phyloP scores from a whole-genome alignment of 2,113 vertebrate species.

The Oreochromis spilurus region DNA sequence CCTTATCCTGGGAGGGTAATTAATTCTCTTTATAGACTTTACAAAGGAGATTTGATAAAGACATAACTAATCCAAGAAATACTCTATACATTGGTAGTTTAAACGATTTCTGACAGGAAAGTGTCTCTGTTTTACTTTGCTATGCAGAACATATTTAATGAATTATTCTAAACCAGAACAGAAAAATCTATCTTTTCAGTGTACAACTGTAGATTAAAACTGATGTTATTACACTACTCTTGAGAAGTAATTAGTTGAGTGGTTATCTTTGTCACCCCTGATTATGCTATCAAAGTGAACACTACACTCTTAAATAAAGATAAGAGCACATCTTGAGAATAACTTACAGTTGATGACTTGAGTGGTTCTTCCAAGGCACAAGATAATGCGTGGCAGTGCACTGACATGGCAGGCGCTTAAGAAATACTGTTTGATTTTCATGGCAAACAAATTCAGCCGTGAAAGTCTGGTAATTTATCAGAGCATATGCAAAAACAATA shows the following conservation, averaged over 20 bases:
- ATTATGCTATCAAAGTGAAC: not conserved
- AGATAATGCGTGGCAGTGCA: not conserved
- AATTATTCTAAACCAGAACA: not conserved
- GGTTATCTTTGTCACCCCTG: not conserved
- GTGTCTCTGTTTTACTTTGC: not conserved
- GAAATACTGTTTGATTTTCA: slow-evolving; percentile 37
- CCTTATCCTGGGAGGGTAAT: not conserved
- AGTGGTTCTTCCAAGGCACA: not conserved
- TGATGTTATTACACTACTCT: not conserved
- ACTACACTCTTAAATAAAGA: not conserved
- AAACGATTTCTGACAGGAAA: not conserved
- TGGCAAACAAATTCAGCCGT: slow-evolving; percentile 33
- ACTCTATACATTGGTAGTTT: not conserved
- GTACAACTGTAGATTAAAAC: not conserved
- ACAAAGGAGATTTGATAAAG: not conserved
- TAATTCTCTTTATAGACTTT: not conserved
- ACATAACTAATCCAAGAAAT: not conserved
- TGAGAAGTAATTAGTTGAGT: not conserved
- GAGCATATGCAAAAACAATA: slow-evolving; percentile 52
- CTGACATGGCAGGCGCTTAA: not conserved
- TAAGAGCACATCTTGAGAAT: not conserved
- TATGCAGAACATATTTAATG: not conserved
- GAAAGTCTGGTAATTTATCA: not conserved
- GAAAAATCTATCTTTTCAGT: not conserved
- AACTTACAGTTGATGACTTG: slow-evolving; percentile 35